phyloP scores from a whole-genome alignment of 2,113 vertebrate genomes.

The Murina feae region DNA sequence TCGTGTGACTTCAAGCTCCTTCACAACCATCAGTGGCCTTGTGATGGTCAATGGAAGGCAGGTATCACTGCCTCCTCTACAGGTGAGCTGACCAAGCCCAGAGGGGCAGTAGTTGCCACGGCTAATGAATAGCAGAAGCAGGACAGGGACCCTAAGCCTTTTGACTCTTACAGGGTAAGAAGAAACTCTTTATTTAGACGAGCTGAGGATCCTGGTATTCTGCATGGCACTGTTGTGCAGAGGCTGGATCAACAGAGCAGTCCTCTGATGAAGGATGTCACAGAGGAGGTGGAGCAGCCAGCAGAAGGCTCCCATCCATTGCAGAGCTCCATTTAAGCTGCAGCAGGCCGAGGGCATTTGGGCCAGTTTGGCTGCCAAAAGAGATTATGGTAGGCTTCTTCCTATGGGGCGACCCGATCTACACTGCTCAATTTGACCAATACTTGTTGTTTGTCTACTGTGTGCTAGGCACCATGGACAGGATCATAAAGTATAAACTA shows the following conservation, averaged over 20 bases:
- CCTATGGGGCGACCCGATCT: neutral
- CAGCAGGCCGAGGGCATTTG: neutral
- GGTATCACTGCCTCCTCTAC: neutral
- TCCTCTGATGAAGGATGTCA: too few relatives aligned
- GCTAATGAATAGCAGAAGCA: neutral
- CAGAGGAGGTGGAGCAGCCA: neutral
- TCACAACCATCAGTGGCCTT: neutral
- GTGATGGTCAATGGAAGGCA: neutral
- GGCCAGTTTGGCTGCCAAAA: neutral
- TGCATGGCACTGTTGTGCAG: accelerated
- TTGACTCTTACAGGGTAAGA: neutral
- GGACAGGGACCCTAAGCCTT: neutral
- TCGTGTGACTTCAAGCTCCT: neutral
- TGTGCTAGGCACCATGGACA: neutral
- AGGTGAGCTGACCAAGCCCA: neutral
- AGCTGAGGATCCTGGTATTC: neutral
- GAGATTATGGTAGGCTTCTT: neutral
- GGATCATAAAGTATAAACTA: neutral
- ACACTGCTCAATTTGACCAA: neutral
- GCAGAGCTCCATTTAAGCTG: neutral
- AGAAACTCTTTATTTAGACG: neutral
- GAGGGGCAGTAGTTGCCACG: neutral
- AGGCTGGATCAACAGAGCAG: neutral
- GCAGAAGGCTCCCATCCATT: neutral
- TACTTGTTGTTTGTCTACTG: neutral